Percentiles rank a stretch among this genome's conserved stretches.
phyloP scores from a whole-genome alignment of 2,888 invertebrate genomes.

The Agrochola lota region DNA sequence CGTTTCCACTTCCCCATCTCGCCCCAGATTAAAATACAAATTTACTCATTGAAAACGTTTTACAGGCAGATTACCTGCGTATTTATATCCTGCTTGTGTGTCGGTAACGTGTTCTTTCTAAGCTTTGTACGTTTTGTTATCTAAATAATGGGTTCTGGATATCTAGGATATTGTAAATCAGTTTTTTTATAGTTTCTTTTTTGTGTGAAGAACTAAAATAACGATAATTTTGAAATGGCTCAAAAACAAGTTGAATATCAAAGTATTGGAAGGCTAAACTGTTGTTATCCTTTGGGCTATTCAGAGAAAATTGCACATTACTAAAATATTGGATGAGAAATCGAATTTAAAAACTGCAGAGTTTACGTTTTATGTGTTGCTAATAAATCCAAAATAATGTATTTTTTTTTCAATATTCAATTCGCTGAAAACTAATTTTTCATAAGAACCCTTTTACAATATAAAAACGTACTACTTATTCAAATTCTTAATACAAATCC shows the following conservation, averaged over 20 bases:
- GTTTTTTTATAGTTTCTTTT: not conserved
- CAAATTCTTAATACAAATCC: slow-evolving; percentile 10
- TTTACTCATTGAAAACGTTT: slow-evolving; percentile 85
- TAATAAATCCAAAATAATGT: slow-evolving; percentile 5
- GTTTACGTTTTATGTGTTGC: not conserved
- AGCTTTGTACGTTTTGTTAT: slow-evolving; percentile 38
- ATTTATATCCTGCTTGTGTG: slow-evolving; percentile 73
- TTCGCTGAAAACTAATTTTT: not conserved
- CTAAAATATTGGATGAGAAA: not conserved
- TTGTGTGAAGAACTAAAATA: no score
- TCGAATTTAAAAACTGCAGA: not conserved
- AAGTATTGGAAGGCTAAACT: not conserved
- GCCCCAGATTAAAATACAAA: slow-evolving; percentile 84
- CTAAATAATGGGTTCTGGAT: slow-evolving; percentile 26
- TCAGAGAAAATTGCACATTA: not conserved
- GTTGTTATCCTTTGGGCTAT: not conserved
- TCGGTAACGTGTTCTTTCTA: slow-evolving; percentile 43
- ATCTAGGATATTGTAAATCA: slow-evolving; percentile 27
- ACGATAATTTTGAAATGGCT: not conserved
- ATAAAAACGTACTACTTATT: not conserved
- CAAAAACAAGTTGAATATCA: not conserved
- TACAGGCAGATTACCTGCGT: slow-evolving; percentile 79
- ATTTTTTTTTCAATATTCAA: not conserved
- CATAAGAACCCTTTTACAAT: not conserved
- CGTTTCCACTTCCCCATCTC: slow-evolving; percentile 63